These are phyloP conservation scores for Coremacera marginata DNA, from an alignment of 2,888 invertebrate species.

Conservation along the genomic window DNA sequence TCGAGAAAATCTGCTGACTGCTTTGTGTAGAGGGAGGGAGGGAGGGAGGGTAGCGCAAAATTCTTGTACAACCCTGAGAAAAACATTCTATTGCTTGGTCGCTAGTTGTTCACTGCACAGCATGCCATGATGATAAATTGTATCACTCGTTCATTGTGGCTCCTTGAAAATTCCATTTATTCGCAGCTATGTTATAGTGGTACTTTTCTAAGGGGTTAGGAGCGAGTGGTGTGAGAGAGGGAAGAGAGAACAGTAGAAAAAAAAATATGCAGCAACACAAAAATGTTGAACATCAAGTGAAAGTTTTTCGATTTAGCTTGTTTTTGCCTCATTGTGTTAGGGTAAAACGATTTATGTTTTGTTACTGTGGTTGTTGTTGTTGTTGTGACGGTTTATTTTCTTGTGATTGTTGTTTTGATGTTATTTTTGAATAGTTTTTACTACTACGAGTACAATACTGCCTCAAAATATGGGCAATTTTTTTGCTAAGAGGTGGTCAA, in stretches of 20 bases:
- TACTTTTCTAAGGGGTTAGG: too few species aligned
- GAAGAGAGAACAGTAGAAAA: background rate
- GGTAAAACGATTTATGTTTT: constrained; percentile 17
- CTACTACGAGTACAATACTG: too few species aligned
- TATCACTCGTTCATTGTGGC: constrained; percentile 33
- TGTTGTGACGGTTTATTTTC: background rate
- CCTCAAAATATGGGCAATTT: too few species aligned
- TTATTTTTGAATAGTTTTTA: too few species aligned
- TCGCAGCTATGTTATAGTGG: background rate
- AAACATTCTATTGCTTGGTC: too few species aligned
- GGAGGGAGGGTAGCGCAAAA: background rate
- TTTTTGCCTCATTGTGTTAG: background rate
- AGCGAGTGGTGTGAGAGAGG: too few species aligned
- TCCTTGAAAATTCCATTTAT: constrained; percentile 25
- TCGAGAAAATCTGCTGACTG: too few species aligned
- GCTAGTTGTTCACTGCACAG: background rate
- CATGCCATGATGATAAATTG: constrained; percentile 37
- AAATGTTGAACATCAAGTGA: constrained; percentile 1
- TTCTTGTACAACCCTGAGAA: too few species aligned
- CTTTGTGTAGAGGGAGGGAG: background rate
- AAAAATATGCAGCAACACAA: background rate
- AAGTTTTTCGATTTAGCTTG: constrained; percentile 25
- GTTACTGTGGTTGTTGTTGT: constrained; percentile 7
- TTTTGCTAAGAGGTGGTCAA: too few species aligned
- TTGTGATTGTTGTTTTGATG: background rate